A percentile compares a stretch with the other conserved stretches of the same genome.
Conservation (phyloP, 1,140 invertebrate species). For the Neelides sp. region DNA sequence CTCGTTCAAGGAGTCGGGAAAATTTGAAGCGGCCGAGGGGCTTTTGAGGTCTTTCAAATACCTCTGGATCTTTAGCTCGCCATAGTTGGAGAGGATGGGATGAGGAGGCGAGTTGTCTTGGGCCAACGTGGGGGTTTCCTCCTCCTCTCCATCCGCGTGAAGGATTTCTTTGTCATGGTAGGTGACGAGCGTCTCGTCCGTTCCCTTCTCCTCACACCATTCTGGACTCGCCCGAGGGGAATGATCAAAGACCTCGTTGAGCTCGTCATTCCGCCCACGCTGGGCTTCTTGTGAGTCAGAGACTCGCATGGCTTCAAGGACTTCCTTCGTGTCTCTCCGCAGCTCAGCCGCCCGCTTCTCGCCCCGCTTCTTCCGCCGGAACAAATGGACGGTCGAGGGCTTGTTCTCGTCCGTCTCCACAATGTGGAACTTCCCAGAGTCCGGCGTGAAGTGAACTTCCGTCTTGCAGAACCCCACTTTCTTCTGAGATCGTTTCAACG, state of each 20-base stretch:
- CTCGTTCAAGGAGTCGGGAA: not conserved
- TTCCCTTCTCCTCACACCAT: too few species aligned
- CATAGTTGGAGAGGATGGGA: constrained; percentile 20
- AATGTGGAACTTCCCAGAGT: constrained; percentile 66
- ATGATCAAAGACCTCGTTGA: not conserved
- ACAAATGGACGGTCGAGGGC: constrained; percentile 57
- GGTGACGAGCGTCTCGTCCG: not conserved
- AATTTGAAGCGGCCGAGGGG: constrained; percentile 1
- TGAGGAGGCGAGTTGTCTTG: constrained; percentile 4
- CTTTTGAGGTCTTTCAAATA: constrained; percentile 28
- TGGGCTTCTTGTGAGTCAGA: not conserved
- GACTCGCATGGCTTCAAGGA: not conserved
- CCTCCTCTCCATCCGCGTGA: not conserved
- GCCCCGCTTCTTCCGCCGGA: constrained; percentile 41
- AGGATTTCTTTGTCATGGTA: not conserved
- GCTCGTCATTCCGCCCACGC: not conserved
- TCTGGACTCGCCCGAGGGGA: too few species aligned
- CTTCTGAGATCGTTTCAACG: constrained; percentile 38
- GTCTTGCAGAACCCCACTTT: constrained; percentile 74
- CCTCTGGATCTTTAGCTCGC: constrained; percentile 28
- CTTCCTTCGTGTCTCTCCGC: not conserved
- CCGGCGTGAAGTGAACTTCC: constrained; percentile 70
- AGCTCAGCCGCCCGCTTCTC: not conserved
- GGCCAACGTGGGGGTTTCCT: not conserved
- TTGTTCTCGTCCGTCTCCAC: constrained; percentile 75